Evolutionary conservation across 1,140 invertebrate genomes (phyloP).

Genomic region (Drosophila sp.): DNA sequence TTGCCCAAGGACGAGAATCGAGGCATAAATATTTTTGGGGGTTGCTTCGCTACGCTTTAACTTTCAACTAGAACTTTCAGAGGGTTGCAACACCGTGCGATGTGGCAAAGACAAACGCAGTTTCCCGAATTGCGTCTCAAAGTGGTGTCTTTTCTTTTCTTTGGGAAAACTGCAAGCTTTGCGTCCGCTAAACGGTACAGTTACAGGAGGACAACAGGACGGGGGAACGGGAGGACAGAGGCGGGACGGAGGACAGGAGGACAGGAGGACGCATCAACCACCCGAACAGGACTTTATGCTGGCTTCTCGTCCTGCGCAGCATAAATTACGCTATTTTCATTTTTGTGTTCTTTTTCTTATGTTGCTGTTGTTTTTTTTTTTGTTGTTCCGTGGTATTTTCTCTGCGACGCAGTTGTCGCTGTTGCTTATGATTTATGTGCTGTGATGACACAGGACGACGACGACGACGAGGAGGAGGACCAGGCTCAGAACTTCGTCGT

Average conservation of each 20-base stretch:
- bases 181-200: slow-evolving; percentile 56
- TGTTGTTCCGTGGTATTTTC: slow-evolving; percentile 29
- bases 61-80: background rate
- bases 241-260: slow-evolving; percentile 7
- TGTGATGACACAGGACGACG: slow-evolving; percentile 68
- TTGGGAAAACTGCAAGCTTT: slow-evolving; percentile 74
- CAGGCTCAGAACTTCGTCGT: slow-evolving; percentile 18
- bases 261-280: slow-evolving; percentile 33
- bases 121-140: slow-evolving; percentile 76
- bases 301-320: slow-evolving; percentile 65
- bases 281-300: slow-evolving; percentile 31
- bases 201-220: slow-evolving; percentile 16
- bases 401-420: slow-evolving; percentile 71
- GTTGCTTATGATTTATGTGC: slow-evolving; percentile 80
- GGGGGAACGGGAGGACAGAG: too few species aligned
- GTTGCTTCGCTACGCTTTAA: slow-evolving; percentile 40
- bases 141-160: slow-evolving; percentile 35
- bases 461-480: too few species aligned
- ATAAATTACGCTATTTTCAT: slow-evolving; percentile 80
- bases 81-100: slow-evolving; percentile 41
- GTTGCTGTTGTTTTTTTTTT: slow-evolving; percentile 7
- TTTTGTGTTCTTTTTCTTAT: slow-evolving; percentile 31
- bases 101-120: slow-evolving; percentile 61
- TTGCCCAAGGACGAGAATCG: slow-evolving; percentile 37
- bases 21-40: slow-evolving; percentile 30